A percentile compares a stretch with the other conserved stretches of the same genome.
These are phyloP conservation scores for Paradisaea rubra DNA, from an alignment of 2,113 vertebrate species.

Conservation along the genomic window DNA sequence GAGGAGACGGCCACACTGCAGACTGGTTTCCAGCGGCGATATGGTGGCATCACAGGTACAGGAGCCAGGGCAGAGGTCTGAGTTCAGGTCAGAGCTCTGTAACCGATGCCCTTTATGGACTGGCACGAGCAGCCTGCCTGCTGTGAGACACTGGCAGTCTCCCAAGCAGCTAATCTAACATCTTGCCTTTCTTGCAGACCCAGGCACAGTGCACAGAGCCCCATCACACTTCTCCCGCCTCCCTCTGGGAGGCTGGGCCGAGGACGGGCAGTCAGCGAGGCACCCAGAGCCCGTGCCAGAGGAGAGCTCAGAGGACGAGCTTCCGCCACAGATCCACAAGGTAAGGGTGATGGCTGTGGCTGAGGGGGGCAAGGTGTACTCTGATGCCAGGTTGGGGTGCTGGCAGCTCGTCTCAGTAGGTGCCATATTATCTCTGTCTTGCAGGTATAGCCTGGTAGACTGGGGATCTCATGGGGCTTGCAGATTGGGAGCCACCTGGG, in stretches of 20 bases:
- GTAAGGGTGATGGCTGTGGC: conserved; percentile 56
- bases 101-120: rapidly evolving
- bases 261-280: conserved; percentile 76
- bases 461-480: conserved; percentile 24
- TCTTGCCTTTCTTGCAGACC: conserved; percentile 49
- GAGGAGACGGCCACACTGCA: conserved; percentile 75
- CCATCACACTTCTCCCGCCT: conserved; percentile 80
- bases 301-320: conserved; percentile 90
- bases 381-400: neutral
- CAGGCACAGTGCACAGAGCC: conserved; percentile 71
- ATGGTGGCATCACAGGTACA: conserved; percentile 78
- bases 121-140: neutral
- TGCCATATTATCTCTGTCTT: neutral
- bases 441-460: conserved; percentile 69
- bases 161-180: neutral
- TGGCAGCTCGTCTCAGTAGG: neutral
- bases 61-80: neutral
- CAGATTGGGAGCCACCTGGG: conserved; percentile 10
- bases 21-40: conserved; percentile 73
- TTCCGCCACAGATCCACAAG: conserved; percentile 91
- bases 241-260: conserved; percentile 93
- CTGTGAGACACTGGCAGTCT: neutral
- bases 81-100: neutral
- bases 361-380: neutral
- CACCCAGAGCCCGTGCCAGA: conserved; percentile 87